Percentiles rank a stretch among this genome's conserved stretches.
Evolutionary conservation across 2,888 invertebrate species (phyloP).

Genomic region (Eucera pruinosa): DNA sequence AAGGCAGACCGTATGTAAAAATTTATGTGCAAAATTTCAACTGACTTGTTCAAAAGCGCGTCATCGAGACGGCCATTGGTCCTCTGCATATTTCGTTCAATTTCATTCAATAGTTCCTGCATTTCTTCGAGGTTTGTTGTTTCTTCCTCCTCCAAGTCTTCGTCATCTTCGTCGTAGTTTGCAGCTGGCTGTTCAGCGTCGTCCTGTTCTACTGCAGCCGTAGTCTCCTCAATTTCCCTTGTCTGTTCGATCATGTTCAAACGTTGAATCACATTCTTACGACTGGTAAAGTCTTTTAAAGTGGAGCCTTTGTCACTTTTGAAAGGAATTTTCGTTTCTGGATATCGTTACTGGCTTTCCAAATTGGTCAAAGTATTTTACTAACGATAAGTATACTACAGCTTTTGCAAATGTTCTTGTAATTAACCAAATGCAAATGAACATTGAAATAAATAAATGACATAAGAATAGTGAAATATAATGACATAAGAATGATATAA

Average conservation of each 20-base stretch:
- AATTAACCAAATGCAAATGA: too few species aligned
- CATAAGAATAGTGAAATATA: too few species aligned
- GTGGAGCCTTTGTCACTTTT: neutral
- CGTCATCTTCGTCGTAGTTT: slow-evolving; percentile 63
- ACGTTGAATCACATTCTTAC: neutral
- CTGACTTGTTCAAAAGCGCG: slow-evolving; percentile 80
- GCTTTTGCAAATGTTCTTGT: too few species aligned
- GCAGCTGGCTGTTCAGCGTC: slow-evolving; percentile 46
- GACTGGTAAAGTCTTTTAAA: neutral
- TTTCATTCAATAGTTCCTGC: slow-evolving; percentile 83
- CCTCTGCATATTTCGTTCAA: slow-evolving; percentile 79
- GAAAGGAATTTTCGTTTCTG: neutral
- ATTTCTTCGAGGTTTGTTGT: slow-evolving; percentile 67
- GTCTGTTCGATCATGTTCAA: slow-evolving; percentile 43
- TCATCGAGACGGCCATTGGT: slow-evolving; percentile 84
- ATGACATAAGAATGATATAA: too few species aligned
- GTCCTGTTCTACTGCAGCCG: slow-evolving; percentile 11
- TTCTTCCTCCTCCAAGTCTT: slow-evolving; percentile 71
- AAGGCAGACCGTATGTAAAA: too few species aligned
- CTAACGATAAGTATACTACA: too few species aligned
- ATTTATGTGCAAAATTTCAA: slow-evolving; percentile 15
- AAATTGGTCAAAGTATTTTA: neutral
- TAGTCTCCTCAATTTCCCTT: slow-evolving; percentile 61
- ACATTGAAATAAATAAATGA: too few species aligned
- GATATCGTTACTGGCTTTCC: neutral